These are phyloP conservation scores for Anarsia innoxiella DNA, from an alignment of 2,888 invertebrate species.

Conservation along the genomic window DNA sequence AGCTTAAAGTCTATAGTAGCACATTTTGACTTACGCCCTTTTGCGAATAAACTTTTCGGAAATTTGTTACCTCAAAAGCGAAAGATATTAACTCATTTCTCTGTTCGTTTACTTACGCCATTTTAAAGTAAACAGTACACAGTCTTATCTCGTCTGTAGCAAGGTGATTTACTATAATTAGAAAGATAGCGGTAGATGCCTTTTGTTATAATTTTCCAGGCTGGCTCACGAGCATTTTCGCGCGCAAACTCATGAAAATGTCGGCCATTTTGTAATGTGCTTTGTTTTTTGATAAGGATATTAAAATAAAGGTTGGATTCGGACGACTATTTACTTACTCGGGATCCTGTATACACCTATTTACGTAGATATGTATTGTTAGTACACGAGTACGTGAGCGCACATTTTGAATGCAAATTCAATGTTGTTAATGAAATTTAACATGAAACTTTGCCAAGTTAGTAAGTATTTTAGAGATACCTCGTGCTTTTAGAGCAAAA, in stretches of 20 bases:
- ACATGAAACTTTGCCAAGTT: slow-evolving; percentile 15
- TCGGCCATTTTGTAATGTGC: slow-evolving; percentile 73
- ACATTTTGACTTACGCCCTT: slow-evolving; percentile 36
- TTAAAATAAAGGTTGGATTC: slow-evolving; percentile 67
- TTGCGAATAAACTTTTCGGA: slow-evolving; percentile 24
- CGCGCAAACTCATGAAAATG: slow-evolving; percentile 71
- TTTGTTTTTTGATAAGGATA: slow-evolving; percentile 75
- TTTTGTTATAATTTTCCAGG: slow-evolving; percentile 75
- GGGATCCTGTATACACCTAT: slow-evolving; percentile 15
- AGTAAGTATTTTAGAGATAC: neutral
- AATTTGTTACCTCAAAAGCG: slow-evolving; percentile 35
- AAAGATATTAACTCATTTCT: slow-evolving; percentile 46
- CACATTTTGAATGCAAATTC: slow-evolving; percentile 66
- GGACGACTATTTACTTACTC: slow-evolving; percentile 54
- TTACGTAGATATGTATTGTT: slow-evolving; percentile 43
- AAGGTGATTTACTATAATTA: slow-evolving; percentile 76
- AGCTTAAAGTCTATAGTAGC: slow-evolving; percentile 32
- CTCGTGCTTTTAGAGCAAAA: neutral
- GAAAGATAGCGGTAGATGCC: slow-evolving; percentile 76
- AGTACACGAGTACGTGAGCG: slow-evolving; percentile 51
- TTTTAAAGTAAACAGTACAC: slow-evolving; percentile 46
- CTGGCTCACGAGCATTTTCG: slow-evolving; percentile 66
- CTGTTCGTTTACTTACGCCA: slow-evolving; percentile 45
- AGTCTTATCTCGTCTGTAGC: slow-evolving; percentile 71
- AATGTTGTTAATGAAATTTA: slow-evolving; percentile 61